Evolutionary conservation across 2,113 vertebrate species (phyloP).

Genomic region (Erythrolamprus reginae): DNA sequence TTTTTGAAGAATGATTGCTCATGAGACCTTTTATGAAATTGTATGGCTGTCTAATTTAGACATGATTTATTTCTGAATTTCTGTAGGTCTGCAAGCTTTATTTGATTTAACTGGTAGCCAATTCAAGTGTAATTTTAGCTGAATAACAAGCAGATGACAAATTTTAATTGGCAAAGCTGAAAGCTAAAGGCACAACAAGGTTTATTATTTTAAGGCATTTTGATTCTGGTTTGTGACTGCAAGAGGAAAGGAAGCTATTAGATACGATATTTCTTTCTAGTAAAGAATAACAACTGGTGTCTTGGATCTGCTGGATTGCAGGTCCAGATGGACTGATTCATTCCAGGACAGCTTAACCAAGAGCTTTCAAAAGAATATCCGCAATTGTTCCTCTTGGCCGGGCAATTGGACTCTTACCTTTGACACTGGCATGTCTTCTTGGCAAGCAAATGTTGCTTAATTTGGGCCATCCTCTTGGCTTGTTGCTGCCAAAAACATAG

Average conservation of each 20-base stretch:
- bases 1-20: constrained; percentile 14
- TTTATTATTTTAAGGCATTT: background rate
- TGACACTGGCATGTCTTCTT: constrained; percentile 71
- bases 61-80: background rate
- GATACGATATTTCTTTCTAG: background rate
- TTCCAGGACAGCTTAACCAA: background rate
- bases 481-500: constrained; percentile 60
- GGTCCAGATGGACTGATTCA: background rate
- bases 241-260: background rate
- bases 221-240: background rate
- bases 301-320: background rate
- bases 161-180: background rate
- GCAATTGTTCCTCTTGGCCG: background rate
- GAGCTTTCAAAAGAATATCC: background rate
- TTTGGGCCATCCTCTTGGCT: constrained; percentile 57
- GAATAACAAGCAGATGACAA: background rate
- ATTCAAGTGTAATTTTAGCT: background rate
- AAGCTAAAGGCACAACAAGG: background rate
- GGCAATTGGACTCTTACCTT: constrained; percentile 55
- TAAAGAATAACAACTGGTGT: background rate
- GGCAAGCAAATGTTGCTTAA: constrained; percentile 65
- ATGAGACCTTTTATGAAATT: constrained; percentile 14
- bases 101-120: background rate
- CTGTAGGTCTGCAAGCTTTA: background rate
- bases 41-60: background rate